A percentile compares a stretch with the other conserved stretches of the same genome.
Conservation (phyloP, 35 echinoderm and acorn worm genomes). For the Apostichopus parvimensis region DNA sequence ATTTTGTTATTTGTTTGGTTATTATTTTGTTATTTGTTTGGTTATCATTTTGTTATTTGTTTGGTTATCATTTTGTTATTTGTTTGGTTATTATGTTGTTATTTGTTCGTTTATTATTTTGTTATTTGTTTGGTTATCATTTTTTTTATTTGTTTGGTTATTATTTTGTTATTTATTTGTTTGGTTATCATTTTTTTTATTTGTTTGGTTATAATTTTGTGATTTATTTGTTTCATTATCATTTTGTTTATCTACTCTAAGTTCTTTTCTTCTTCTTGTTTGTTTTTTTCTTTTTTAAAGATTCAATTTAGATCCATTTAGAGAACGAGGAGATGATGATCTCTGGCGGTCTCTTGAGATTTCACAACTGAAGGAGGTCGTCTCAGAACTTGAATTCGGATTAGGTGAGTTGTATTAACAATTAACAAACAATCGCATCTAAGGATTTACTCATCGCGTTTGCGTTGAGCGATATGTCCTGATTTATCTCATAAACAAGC, state of each 20-base stretch:
- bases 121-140: neutral
- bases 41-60: neutral
- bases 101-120: neutral
- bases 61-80: neutral
- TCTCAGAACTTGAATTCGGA: slow-evolving; percentile 53
- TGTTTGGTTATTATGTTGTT: too few relatives aligned
- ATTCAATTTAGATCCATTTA: slow-evolving; percentile 74
- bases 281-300: slow-evolving; percentile 24
- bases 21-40: too few relatives aligned
- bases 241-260: neutral
- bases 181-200: neutral
- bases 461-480: too few relatives aligned
- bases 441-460: too few relatives aligned
- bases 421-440: too few relatives aligned
- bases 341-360: slow-evolving; percentile 68
- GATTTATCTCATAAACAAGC: too few relatives aligned
- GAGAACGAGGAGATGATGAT: slow-evolving; percentile 52
- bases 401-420: slow-evolving; percentile 41
- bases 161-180: too few relatives aligned
- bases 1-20: too few relatives aligned
- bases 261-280: neutral
- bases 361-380: slow-evolving; percentile 66
- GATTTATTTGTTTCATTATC: too few relatives aligned
- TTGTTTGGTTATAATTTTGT: neutral
- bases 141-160: neutral